A percentile compares a stretch with the other conserved stretches of the same genome.
These are phyloP conservation scores for Scolopax rusticola DNA, from an alignment of 2,797 vertebrate species.

Conservation along the genomic window DNA sequence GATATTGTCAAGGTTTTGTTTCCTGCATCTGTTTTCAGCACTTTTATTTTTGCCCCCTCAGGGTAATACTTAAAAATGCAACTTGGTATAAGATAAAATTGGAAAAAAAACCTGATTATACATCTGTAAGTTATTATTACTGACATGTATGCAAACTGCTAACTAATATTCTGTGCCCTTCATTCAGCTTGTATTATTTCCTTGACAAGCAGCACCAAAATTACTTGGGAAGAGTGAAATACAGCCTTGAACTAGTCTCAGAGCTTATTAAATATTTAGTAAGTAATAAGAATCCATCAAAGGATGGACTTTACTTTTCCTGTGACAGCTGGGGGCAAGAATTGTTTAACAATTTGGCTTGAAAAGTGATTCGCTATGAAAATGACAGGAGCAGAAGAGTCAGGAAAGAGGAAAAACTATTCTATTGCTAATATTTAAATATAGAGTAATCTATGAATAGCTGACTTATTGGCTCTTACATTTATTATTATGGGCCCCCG, in stretches of 20 bases:
- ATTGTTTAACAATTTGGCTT: constrained; percentile 59
- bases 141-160: constrained; percentile 72
- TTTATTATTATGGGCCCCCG: constrained; percentile 47
- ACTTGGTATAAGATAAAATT: constrained; percentile 53
- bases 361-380: constrained; percentile 42
- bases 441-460: constrained; percentile 50
- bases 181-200: constrained; percentile 58
- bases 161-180: constrained; percentile 27
- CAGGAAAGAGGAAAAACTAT: constrained; percentile 39
- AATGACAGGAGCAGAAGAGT: constrained; percentile 20
- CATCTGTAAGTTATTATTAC: constrained; percentile 60
- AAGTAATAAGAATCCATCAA: constrained; percentile 76
- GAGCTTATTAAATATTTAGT: constrained; percentile 79
- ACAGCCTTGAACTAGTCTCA: constrained; percentile 62
- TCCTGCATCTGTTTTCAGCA: constrained; percentile 12
- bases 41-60: constrained; percentile 41
- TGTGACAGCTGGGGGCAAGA: constrained; percentile 67
- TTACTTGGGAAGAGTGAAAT: constrained; percentile 66
- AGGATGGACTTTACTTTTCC: constrained; percentile 60
- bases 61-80: constrained; percentile 62
- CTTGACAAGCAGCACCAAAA: constrained; percentile 66
- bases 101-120: constrained; percentile 8
- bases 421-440: constrained; percentile 67
- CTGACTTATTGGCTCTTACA: constrained; percentile 49
- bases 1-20: background rate